Conservation (phyloP, 2,888 invertebrate genomes). For the Hydrotaea cyrtoneurina region DNA sequence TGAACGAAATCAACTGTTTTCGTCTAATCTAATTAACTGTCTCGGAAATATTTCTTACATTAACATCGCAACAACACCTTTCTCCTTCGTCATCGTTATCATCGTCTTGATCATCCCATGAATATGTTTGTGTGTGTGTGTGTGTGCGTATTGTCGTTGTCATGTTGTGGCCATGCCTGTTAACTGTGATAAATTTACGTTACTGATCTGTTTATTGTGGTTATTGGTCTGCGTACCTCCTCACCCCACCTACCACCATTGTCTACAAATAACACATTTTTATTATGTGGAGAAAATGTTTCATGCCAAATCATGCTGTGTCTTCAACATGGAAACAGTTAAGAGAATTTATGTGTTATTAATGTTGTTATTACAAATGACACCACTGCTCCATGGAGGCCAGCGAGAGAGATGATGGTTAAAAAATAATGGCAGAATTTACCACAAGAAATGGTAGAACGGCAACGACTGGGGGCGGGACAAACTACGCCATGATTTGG, state of each 20-base stretch:
- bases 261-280: background rate
- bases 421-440: no score
- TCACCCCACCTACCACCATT: no score
- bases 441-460: no score
- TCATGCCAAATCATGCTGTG: background rate
- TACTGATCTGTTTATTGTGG: conserved; percentile 27
- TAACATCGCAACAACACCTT: background rate
- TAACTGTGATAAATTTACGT: background rate
- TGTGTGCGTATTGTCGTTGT: no score
- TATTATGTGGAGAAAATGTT: background rate
- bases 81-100: background rate
- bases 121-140: no score
- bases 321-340: background rate
- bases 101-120: background rate
- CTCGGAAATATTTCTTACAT: background rate
- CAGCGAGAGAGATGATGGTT: no score
- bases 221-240: conserved; percentile 14
- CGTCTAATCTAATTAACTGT: background rate
- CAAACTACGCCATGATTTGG: no score
- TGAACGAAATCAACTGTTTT: background rate
- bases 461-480: no score
- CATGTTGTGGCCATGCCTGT: background rate
- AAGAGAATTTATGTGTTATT: background rate
- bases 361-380: background rate
- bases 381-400: background rate